phyloP scores from a whole-genome alignment of 2,888 invertebrate species.

The Trichogramma dendrolimi region DNA sequence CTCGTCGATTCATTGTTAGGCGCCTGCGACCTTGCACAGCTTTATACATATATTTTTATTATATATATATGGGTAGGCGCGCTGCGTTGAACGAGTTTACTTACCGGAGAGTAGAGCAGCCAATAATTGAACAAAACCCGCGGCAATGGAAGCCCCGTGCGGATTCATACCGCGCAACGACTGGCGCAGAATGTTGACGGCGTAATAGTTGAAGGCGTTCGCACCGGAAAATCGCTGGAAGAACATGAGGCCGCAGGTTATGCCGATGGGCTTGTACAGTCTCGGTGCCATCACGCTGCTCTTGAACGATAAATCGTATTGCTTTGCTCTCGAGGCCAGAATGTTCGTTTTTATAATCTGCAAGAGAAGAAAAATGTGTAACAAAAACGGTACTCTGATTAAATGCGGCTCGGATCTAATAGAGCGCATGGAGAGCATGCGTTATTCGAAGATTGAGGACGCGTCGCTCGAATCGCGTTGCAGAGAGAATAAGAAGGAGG shows the following conservation, averaged over 20 bases:
- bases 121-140: constrained; percentile 79
- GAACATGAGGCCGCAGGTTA: constrained; percentile 83
- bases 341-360: constrained; percentile 50
- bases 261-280: constrained; percentile 69
- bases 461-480: too few relatives aligned
- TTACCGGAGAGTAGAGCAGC: constrained; percentile 73
- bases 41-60: background rate
- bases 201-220: constrained; percentile 80
- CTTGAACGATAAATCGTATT: constrained; percentile 48
- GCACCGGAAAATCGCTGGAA: constrained; percentile 83
- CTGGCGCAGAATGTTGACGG: constrained; percentile 79
- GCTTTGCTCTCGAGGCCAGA: constrained; percentile 47
- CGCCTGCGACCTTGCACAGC: background rate
- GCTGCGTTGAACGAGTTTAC: background rate
- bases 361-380: constrained; percentile 8
- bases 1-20: too few relatives aligned
- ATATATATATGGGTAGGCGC: background rate
- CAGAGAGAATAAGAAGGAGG: too few relatives aligned
- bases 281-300: constrained; percentile 49
- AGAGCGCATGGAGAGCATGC: too few relatives aligned
- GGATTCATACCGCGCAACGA: constrained; percentile 79
- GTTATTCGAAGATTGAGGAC: too few relatives aligned
- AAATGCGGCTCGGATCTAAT: too few relatives aligned
- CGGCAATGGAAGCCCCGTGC: constrained; percentile 78
- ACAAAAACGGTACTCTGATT: too few relatives aligned